Base-by-base conservation (phyloP, 1,140 invertebrate species). In the Drosophila burlai region DNA sequence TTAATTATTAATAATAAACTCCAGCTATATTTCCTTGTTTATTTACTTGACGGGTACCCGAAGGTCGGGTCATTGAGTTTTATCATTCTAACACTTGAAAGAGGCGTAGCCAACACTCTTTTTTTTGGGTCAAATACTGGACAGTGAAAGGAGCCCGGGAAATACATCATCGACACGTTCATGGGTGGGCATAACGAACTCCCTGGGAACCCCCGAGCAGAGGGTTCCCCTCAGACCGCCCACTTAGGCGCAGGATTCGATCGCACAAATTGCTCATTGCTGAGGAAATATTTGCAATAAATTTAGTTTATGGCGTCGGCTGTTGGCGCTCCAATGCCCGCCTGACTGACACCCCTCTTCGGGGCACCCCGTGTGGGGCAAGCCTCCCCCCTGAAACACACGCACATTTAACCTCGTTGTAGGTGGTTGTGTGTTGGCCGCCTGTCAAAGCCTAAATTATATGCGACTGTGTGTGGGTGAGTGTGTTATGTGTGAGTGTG, bases 211-310 rank as follows among this genome's bases (percentile, higher is more conserved):
- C 55, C 60, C 40, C n/a, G 36, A 55, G 18, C 13, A 21, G 15
- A 38, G 52, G 52, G 21, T n/a, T 26, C 9, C 8, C 21, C n/a
- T 2, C 21, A 6, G 16, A 10, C 2, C 40, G 42, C 58, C 31
- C 61, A 61, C 42, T 49, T 66, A 61, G 66, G 46, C 54, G 76
- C 65, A 71, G 84, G 74, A 81, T 81, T 89, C 84, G 84, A 90
- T 84, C 89, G 89, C 89, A 91, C 89, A 91, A 91, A 91, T 91
- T 91, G 83, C 87, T 91, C 89, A 91, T 91, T 91, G 89, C 89
- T 91, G 76, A 91, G 89, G 89, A 91, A 91, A 91, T 91, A 91
- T 91, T 91, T 91, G 89, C 89, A 87, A 91, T 91, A 91, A 91
- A 91, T 91, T 91, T 89, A 91, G 89, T 91, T 91, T 85, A 91